Evolutionary conservation across 2,888 invertebrate genomes (phyloP).

Genomic region (Griposia aprilina): DNA sequence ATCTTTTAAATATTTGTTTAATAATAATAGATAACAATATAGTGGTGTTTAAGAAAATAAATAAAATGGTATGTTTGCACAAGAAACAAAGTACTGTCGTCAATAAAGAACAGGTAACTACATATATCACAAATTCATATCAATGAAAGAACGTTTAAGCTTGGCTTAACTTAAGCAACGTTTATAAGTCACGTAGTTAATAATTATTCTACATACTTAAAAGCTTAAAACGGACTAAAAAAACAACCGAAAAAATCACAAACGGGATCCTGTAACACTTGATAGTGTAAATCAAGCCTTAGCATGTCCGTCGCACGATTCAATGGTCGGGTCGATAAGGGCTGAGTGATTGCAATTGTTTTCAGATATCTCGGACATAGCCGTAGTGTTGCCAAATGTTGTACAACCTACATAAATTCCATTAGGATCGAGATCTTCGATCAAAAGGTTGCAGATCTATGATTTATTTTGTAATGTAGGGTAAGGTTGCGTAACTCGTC

Average conservation of each 20-base stretch:
- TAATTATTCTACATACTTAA: not conserved
- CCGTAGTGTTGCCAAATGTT: conserved; percentile 34
- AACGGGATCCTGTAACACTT: not conserved
- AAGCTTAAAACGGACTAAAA: not conserved
- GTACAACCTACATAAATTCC: conserved; percentile 43
- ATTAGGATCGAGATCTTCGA: not conserved
- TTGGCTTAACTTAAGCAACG: not conserved
- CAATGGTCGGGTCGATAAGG: conserved; percentile 56
- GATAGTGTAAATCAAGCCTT: conserved; percentile 59
- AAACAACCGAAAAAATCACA: not conserved
- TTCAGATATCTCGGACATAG: conserved; percentile 61
- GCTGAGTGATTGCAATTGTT: conserved; percentile 73
- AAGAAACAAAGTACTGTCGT: no score
- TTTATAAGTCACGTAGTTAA: not conserved
- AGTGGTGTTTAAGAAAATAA: no score
- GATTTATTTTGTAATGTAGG: not conserved
- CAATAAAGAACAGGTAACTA: no score
- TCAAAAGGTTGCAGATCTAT: conserved; percentile 4
- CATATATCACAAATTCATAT: no score
- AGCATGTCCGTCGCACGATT: conserved; percentile 42
- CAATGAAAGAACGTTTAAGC: not conserved
- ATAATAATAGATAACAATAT: no score
- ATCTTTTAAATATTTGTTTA: no score
- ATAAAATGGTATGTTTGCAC: no score
- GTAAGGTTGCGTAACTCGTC: not conserved